These are phyloP conservation scores for Macroramphosus scolopax DNA, from an alignment of 2,797 vertebrate genomes.

Conservation along the genomic window DNA sequence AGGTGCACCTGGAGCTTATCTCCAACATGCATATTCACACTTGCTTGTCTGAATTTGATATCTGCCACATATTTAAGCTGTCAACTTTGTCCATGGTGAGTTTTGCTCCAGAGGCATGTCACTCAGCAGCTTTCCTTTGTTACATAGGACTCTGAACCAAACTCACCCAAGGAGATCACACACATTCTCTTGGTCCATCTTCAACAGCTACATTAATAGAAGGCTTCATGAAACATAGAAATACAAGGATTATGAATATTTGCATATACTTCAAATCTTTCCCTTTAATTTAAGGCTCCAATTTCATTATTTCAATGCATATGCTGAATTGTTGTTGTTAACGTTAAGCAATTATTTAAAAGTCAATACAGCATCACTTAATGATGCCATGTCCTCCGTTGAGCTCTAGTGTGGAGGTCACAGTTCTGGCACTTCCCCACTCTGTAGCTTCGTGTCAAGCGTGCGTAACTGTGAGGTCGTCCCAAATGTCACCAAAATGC, in stretches of 20 bases:
- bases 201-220: conserved; percentile 1
- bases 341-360: too few relatives aligned
- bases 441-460: conserved; percentile 22
- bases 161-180: conserved; percentile 1
- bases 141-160: background rate
- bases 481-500: too few relatives aligned
- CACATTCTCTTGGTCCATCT: background rate
- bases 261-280: too few relatives aligned
- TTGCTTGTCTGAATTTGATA: conserved; percentile 6
- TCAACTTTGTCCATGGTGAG: background rate
- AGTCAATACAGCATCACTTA: too few relatives aligned
- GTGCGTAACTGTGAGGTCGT: too few relatives aligned
- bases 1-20: conserved; percentile 5
- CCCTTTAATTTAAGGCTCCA: too few relatives aligned
- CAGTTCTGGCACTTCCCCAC: conserved; percentile 12
- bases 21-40: conserved; percentile 10
- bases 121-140: background rate
- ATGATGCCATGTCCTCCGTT: too few relatives aligned
- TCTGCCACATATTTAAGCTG: conserved; percentile 1
- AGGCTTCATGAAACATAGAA: background rate
- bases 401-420: conserved; percentile 8
- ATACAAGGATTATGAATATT: background rate
- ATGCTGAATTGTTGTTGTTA: too few relatives aligned
- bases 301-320: too few relatives aligned
- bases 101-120: background rate